Conservation (phyloP, 2,113 vertebrate genomes). For the Pardalotus punctatus region DNA sequence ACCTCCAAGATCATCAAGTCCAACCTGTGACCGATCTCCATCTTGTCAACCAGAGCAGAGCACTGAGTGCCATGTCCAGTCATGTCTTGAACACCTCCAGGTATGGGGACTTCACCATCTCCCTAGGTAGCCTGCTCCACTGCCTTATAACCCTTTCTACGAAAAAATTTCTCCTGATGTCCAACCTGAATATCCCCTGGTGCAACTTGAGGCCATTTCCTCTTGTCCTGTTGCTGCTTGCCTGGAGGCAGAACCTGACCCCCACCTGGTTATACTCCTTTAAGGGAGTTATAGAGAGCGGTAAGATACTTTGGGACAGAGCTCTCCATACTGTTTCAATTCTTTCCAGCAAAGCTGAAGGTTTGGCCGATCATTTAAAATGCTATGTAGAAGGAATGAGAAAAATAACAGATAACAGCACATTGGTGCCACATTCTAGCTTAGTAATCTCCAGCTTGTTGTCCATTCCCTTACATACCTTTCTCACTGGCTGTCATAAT, state of each 20-base stretch:
- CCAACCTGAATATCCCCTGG: not conserved
- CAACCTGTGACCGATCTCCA: not conserved
- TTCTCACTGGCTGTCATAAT: not conserved
- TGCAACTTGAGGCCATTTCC: not conserved
- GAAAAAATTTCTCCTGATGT: not conserved
- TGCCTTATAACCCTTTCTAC: not conserved
- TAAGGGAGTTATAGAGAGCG: not conserved
- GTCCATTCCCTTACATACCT: not conserved
- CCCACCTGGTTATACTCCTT: too few species aligned
- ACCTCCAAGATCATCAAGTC: not conserved
- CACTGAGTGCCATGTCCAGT: not conserved
- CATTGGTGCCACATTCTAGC: not conserved
- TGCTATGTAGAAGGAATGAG: not conserved
- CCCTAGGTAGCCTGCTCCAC: not conserved
- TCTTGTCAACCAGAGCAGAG: not conserved
- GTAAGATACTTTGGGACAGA: not conserved
- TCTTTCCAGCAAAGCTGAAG: not conserved
- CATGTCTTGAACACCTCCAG: not conserved
- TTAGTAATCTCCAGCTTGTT: not conserved
- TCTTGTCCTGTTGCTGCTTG: not conserved
- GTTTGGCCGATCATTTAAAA: not conserved
- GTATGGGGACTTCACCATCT: not conserved
- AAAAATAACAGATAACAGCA: not conserved
- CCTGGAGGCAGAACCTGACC: not conserved
- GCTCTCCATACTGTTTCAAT: not conserved